phyloP scores from a whole-genome alignment of 2,888 invertebrate species.

The Adelognathus sp. region DNA sequence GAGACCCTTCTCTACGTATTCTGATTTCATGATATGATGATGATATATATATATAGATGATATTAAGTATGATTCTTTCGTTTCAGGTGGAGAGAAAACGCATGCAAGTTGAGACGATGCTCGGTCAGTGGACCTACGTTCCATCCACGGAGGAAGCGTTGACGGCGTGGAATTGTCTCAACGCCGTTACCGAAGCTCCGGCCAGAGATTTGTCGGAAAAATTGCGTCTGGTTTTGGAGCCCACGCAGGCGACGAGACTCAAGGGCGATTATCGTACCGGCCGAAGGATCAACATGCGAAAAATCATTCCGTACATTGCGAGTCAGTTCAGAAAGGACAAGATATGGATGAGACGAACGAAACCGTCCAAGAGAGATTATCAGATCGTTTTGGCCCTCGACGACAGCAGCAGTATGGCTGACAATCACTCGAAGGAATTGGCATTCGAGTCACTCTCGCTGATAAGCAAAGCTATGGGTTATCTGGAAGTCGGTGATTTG shows the following conservation, averaged over 20 bases:
- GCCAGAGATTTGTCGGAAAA: conserved; percentile 96
- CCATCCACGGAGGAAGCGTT: conserved; percentile 81
- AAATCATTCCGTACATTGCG: conserved; percentile 99
- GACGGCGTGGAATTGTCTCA: conserved; percentile 85
- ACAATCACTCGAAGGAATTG: conserved; percentile 93
- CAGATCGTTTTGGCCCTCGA: conserved; percentile 98
- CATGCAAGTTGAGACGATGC: conserved; percentile 72
- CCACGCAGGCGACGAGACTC: conserved; percentile 94
- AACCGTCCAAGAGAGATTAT: conserved; percentile 97
- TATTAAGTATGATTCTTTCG: too few relatives aligned
- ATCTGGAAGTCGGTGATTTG: conserved; percentile 96
- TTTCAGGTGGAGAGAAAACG: conserved; percentile 67
- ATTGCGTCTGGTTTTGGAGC: conserved; percentile 95
- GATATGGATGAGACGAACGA: conserved; percentile 98
- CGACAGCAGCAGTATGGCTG: conserved; percentile 96
- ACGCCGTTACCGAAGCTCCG: conserved; percentile 84
- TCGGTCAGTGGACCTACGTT: conserved; percentile 72
- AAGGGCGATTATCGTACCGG: conserved; percentile 98
- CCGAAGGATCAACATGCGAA: conserved; percentile 98
- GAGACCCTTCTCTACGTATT: too few relatives aligned
- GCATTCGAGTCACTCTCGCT: conserved; percentile 97
- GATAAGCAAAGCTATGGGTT: conserved; percentile 92
- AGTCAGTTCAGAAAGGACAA: conserved; percentile 99
- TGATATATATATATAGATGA: too few relatives aligned
- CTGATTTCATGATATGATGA: too few relatives aligned